phyloP scores from a whole-genome alignment of 2,888 invertebrate genomes.

The Willowsia nigromaculata region DNA sequence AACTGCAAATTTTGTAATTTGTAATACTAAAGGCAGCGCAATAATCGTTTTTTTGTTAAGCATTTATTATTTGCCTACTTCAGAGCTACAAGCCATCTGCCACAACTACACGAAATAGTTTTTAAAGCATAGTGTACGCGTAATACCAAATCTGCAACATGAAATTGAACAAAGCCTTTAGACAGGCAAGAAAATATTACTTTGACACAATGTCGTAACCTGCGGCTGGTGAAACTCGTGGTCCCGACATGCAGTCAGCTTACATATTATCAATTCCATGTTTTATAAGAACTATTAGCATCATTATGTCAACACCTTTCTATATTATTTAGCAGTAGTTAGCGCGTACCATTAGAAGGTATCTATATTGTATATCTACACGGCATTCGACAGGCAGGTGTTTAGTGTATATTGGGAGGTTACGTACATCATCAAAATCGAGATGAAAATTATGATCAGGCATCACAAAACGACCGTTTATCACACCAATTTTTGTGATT shows the following conservation, averaged over 20 bases:
- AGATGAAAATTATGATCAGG: neutral
- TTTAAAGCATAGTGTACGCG: too few species aligned
- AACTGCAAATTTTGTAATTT: too few species aligned
- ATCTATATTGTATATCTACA: too few species aligned
- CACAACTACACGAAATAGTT: too few species aligned
- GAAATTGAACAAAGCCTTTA: too few species aligned
- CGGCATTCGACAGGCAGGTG: too few species aligned
- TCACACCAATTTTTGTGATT: conserved; percentile 8
- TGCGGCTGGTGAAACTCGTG: neutral
- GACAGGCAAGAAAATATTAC: neutral
- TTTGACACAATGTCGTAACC: neutral
- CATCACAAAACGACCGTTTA: neutral
- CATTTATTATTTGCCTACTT: too few species aligned
- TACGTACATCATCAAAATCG: neutral
- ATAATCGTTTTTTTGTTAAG: too few species aligned
- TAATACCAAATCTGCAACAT: too few species aligned
- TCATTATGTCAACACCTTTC: conserved; percentile 35
- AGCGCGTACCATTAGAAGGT: conserved; percentile 34
- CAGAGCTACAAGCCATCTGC: too few species aligned
- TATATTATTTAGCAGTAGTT: conserved; percentile 7
- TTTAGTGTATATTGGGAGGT: too few species aligned
- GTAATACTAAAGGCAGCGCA: too few species aligned
- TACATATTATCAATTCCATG: neutral
- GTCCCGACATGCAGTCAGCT: neutral
- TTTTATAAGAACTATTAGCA: neutral